Conservation (phyloP, 2,888 invertebrate genomes). For the Chloromyia formosa region DNA sequence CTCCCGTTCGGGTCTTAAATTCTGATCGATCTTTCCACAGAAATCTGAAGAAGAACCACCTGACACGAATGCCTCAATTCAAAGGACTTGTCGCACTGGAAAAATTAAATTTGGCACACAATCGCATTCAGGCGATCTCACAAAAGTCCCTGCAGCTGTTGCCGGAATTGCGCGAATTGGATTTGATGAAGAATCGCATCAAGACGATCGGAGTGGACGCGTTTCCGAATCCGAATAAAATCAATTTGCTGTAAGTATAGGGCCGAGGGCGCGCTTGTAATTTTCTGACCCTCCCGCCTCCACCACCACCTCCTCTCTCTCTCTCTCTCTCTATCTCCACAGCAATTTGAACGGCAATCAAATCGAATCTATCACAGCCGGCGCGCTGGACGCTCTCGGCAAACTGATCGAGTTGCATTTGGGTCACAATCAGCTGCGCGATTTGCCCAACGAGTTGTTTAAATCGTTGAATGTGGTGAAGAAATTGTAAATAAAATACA, state of each 20-base stretch:
- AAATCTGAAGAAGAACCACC: conserved; percentile 79
- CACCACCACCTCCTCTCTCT: conserved; percentile 53
- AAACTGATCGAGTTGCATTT: conserved; percentile 78
- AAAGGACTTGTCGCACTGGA: conserved; percentile 77
- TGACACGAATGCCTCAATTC: conserved; percentile 82
- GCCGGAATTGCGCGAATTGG: conserved; percentile 60
- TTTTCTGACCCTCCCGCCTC: no score
- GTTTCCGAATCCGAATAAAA: conserved; percentile 68
- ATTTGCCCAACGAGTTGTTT: conserved; percentile 79
- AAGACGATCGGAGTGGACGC: conserved; percentile 59
- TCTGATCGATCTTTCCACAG: no score
- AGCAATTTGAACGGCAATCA: conserved; percentile 79
- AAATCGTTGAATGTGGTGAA: conserved; percentile 73
- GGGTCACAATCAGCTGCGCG: conserved; percentile 78
- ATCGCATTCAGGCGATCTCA: conserved; percentile 79
- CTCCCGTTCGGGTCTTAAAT: no score
- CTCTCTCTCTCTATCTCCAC: conserved; percentile 52
- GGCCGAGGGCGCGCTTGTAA: no score
- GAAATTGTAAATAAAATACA: conserved; percentile 74
- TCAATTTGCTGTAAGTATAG: conserved; percentile 46
- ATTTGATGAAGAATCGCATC: conserved; percentile 65
- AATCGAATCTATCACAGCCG: conserved; percentile 75
- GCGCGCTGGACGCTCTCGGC: conserved; percentile 76
- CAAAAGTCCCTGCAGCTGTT: conserved; percentile 90
- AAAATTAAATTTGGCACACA: conserved; percentile 80